Conservation (phyloP, 2,888 invertebrate species). For the Andrena marginata region DNA sequence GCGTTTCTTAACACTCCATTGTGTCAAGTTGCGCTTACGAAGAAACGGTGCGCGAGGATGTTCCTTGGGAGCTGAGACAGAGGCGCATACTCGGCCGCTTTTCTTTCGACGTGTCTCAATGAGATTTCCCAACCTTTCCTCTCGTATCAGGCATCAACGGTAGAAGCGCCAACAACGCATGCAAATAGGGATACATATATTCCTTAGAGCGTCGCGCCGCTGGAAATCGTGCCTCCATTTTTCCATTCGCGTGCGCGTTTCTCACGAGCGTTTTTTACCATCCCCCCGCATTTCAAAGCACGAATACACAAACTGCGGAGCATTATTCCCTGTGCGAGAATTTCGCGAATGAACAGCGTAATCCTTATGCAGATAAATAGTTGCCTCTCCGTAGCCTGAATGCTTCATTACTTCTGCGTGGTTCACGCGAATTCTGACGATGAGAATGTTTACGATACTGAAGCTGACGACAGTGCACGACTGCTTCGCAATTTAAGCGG, state of each 20-base stretch:
- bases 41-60: conserved; percentile 19
- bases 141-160: conserved; percentile 23
- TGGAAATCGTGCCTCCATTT: conserved; percentile 35
- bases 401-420: not conserved
- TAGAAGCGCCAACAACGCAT: conserved; percentile 39
- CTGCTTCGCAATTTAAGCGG: too few relatives aligned
- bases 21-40: conserved; percentile 23
- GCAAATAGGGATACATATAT: conserved; percentile 35
- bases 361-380: not conserved
- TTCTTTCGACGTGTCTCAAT: conserved; percentile 36
- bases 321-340: conserved; percentile 6
- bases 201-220: not conserved
- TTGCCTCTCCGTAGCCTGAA: not conserved
- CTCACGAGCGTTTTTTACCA: conserved; percentile 23
- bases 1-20: conserved; percentile 60
- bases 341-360: conserved; percentile 7
- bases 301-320: too few relatives aligned
- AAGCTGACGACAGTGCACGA: too few relatives aligned
- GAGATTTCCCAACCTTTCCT: conserved; percentile 48
- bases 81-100: conserved; percentile 10
- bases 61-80: conserved; percentile 12
- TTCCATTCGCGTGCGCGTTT: conserved; percentile 28
- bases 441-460: not conserved
- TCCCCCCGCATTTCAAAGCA: not conserved
- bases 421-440: not conserved